phyloP scores from a whole-genome alignment of 2,888 invertebrate species.

The Lepetodrilus schrolli region DNA sequence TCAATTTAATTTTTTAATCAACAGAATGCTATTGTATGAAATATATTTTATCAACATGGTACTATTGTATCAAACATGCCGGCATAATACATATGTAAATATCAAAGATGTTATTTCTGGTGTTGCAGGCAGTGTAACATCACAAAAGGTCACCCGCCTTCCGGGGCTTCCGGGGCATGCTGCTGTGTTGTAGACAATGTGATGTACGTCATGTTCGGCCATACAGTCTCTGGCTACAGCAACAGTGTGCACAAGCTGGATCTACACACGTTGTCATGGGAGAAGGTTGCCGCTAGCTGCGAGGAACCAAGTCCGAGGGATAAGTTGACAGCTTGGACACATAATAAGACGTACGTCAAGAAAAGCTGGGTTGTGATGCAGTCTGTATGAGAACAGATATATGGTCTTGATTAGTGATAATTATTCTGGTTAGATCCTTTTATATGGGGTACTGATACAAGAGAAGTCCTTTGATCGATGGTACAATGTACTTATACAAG shows the following conservation, averaged over 20 bases:
- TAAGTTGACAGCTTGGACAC: conserved; percentile 64
- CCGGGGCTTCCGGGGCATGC: conserved; percentile 68
- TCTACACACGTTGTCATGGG: conserved; percentile 63
- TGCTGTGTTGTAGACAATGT: conserved; percentile 59
- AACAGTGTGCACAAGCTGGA: conserved; percentile 66
- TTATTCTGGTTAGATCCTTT: neutral
- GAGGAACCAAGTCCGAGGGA: conserved; percentile 67
- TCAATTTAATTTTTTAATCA: too few species aligned
- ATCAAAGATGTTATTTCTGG: too few species aligned
- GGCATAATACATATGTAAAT: too few species aligned
- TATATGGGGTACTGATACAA: too few species aligned
- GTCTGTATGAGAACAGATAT: too few species aligned
- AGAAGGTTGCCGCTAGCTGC: conserved; percentile 39
- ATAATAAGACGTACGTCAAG: conserved; percentile 58
- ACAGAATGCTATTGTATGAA: too few species aligned
- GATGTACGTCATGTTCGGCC: conserved; percentile 73
- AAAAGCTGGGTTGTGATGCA: too few species aligned
- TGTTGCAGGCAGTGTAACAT: conserved; percentile 42
- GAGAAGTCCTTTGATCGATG: too few species aligned
- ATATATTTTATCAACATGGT: too few species aligned
- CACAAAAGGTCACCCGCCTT: conserved; percentile 59
- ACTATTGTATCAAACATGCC: too few species aligned
- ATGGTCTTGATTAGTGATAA: too few species aligned
- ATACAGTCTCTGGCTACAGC: conserved; percentile 60
- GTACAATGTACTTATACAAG: too few species aligned